Base-by-base conservation (phyloP, 2,797 vertebrate species). In the Myotis myotis region DNA sequence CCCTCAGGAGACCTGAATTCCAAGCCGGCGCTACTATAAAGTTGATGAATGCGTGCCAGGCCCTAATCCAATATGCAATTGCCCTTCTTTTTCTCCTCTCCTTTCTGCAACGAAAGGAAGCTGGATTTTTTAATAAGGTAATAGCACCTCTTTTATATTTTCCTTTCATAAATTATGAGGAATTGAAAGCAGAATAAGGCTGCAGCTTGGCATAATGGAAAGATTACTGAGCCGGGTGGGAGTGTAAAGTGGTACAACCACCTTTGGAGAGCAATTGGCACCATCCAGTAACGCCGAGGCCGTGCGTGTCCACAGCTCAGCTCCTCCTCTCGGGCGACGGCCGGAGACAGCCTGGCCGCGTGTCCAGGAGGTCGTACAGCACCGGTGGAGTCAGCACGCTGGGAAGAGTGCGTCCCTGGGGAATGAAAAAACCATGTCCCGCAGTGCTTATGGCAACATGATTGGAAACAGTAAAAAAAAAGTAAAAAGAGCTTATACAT, bases 121-220 rank as follows among this genome's bases (percentile, higher is more conserved):
- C 96, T 93, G 96, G 97, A 96, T 53, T 97, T 97, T 97, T 97
- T 95, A 97, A 97, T 97, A 97, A 97, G 97, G 97, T 96, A 97
- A 95, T 97, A 97, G 96, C 96, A 96, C 97, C 95, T 97, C 95
- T 97, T 97, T 97, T 97, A 97, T 96, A 97, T 97, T 97, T 96
- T 96, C 97, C 97, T 96, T 97, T 97, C 96, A 96, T 97, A 97
- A 97, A 97, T 97, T 96, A 97, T 94, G 55, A 97, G 93, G 96
- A 95, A 97, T 96, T 94, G 97, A 95, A 97, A 92, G 92, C 96
- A 94, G 96, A 94, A 95, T 85, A 64, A 94, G 93, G 95, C 95
- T 94, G 96, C 94, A 95, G 90, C 83, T 83, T 96, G 92, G 96
- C 86, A 89, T 92, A 78, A 87, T 70, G 92, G 96, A 93, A 89